Evolutionary conservation across 2,888 invertebrate species (phyloP).

Genomic region (Agrochola lychnidis): DNA sequence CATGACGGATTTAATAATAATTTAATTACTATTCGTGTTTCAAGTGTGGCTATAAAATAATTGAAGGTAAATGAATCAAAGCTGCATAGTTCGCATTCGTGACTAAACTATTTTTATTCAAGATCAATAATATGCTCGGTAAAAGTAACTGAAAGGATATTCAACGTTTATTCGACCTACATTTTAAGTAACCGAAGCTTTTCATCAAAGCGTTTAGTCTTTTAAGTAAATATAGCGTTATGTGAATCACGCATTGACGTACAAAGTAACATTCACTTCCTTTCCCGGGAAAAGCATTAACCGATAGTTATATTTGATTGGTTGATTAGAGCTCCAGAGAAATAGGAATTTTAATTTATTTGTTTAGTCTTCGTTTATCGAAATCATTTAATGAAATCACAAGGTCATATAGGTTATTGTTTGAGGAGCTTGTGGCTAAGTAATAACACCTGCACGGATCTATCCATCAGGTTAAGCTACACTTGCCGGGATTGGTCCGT

Average conservation of each 20-base stretch:
- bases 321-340: conserved; percentile 35
- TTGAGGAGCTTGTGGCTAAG: too few species aligned
- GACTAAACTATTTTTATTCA: conserved; percentile 48
- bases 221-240: conserved; percentile 70
- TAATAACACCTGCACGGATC: too few species aligned
- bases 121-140: conserved; percentile 49
- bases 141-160: conserved; percentile 56
- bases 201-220: conserved; percentile 66
- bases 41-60: conserved; percentile 33
- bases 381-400: neutral
- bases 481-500: too few species aligned
- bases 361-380: neutral
- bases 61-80: conserved; percentile 15
- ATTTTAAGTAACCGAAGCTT: conserved; percentile 63
- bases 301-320: conserved; percentile 41
- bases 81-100: conserved; percentile 37
- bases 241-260: conserved; percentile 71
- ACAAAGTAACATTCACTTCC: conserved; percentile 69
- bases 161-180: conserved; percentile 65
- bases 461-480: too few species aligned
- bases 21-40: conserved; percentile 37
- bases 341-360: neutral
- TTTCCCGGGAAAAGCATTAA: conserved; percentile 68
- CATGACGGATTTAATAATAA: conserved; percentile 27
- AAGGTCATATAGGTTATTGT: too few species aligned